Evolutionary conservation across 2,888 invertebrate species (phyloP).

Genomic region (Piscicola geometra): DNA sequence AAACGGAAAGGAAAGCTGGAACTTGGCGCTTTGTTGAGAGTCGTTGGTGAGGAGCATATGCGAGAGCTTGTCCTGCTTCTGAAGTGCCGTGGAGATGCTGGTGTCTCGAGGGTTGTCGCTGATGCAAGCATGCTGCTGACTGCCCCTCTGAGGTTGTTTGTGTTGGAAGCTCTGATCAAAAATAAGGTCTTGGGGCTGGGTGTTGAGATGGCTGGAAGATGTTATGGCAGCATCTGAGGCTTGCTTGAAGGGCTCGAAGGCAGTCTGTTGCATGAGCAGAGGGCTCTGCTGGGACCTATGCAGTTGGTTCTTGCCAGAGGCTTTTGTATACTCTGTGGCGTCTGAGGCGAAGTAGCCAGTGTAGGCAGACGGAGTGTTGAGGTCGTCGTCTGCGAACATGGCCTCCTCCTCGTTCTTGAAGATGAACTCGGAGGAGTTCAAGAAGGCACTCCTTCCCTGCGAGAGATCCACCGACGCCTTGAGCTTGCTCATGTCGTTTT

Average conservation of each 20-base stretch:
- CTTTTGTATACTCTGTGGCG: not conserved
- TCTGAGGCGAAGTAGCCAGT: not conserved
- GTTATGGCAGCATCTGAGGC: not conserved
- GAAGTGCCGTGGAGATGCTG: too few relatives aligned
- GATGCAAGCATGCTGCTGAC: not conserved
- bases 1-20: not conserved
- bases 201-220: not conserved
- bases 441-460: not conserved
- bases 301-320: not conserved
- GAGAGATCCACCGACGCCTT: not conserved
- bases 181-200: not conserved
- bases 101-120: too few relatives aligned
- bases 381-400: not conserved
- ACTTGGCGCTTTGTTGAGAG: not conserved
- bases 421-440: not conserved
- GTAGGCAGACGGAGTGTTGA: not conserved
- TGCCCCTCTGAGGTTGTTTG: not conserved
- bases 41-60: not conserved
- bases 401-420: conserved; percentile 1
- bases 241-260: conserved; percentile 7
- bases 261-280: not conserved
- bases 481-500: not conserved
- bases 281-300: not conserved
- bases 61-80: not conserved
- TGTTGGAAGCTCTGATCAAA: conserved; percentile 6